Evolutionary conservation across 2,888 invertebrate genomes (phyloP).

Genomic region (Molanna angustata): DNA sequence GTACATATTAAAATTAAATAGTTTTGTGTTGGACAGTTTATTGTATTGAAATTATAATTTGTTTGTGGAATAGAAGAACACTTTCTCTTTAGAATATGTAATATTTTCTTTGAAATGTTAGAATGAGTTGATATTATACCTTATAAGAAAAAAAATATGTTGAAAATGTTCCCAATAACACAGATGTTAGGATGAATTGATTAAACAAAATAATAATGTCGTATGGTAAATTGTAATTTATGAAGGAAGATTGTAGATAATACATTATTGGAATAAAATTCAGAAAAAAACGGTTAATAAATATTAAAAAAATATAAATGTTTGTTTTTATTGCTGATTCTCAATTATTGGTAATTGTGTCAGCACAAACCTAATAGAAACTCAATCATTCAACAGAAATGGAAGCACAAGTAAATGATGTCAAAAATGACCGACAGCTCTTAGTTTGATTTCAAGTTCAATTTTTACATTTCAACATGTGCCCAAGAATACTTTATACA

Average conservation of each 20-base stretch:
- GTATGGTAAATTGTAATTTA: conserved; percentile 29
- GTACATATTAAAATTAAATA: no score
- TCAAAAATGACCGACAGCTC: no score
- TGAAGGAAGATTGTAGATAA: conserved; percentile 30
- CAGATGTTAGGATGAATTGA: conserved; percentile 19
- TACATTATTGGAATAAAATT: conserved; percentile 30
- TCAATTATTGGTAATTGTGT: no score
- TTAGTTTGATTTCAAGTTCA: no score
- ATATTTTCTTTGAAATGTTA: conserved; percentile 21
- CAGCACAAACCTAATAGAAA: no score
- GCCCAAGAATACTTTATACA: no score
- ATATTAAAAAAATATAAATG: conserved; percentile 20
- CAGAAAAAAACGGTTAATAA: conserved; percentile 28
- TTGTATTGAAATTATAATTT: no score
- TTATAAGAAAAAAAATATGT: conserved; percentile 14
- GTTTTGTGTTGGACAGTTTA: no score
- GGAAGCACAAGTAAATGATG: no score
- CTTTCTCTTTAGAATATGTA: no score
- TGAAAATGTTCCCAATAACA: conserved; percentile 15
- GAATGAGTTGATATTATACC: conserved; percentile 24
- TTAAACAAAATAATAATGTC: conserved; percentile 17
- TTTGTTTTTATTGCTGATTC: not conserved
- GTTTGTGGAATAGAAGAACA: conserved; percentile 3
- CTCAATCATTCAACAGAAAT: no score
- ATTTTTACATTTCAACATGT: no score